Base-by-base conservation (phyloP, 2,888 invertebrate species). In the Marronus borbonicus region DNA sequence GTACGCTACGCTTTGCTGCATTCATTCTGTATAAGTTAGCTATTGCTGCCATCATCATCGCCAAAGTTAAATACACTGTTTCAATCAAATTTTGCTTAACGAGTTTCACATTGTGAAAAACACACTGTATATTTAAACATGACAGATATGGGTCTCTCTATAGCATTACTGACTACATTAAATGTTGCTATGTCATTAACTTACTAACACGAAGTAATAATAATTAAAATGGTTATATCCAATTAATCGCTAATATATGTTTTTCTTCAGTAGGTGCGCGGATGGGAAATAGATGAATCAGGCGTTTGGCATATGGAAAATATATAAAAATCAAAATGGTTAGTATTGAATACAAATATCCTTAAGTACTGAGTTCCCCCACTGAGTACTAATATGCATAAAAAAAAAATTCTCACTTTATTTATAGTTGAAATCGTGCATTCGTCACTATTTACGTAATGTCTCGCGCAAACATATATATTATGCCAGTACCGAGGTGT, bases 261-360 rank as follows among this genome's bases (percentile, higher is more conserved):
- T 76, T 66, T 68, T 76, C 76, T 76, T 76, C 68, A 76, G 76
- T 76, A 76, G 76, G 76, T 68, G 76, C 76, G 68, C 66, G 68
- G 58, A 68, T 74, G 60, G 72, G 58, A 74, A 74, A 74, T 60
- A 17, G 76, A 76, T 68, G 68, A 60, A 68, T 66, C 76, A 58
- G 44, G 44, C 55, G 58, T 76, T 58, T 58, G 55, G 76, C 68
- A 58, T 24, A 76, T 68, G 68, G 66, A 76, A 66, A 52, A 66
- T 39, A 58, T 58, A 31, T 65, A 65, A 55, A 36, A 55, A 24
- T 64, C 65, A 39, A 60, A 68, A 76, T 24, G 76, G 76, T 76
- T 68, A 58, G 76, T 76, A 76, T 76, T 50, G 31, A 74, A 52
- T 52, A 68, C 20, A 5, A 36, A 3, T 50, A 8, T 50, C 1